Evolutionary conservation across 1,140 invertebrate species (phyloP).

Genomic region (Halesus radiatus): DNA sequence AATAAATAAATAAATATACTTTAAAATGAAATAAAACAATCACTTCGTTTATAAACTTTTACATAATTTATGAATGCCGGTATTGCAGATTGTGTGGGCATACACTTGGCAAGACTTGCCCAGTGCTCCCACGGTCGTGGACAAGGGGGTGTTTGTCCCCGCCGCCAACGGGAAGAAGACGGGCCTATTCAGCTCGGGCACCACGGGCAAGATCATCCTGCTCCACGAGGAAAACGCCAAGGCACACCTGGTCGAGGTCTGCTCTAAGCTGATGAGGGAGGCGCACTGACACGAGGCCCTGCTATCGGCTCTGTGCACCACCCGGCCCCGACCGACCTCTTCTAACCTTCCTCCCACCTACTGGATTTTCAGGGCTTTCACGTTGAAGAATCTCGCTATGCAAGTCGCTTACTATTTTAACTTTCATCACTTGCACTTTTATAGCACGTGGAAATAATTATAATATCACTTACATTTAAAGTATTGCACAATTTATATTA

Average conservation of each 20-base stretch:
- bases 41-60: too few relatives aligned
- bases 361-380: conserved; percentile 5
- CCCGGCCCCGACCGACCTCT: background rate
- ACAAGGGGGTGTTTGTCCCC: conserved; percentile 66
- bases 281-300: conserved; percentile 66
- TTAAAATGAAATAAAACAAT: too few relatives aligned
- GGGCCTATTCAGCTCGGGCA: conserved; percentile 65
- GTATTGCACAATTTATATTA: too few relatives aligned
- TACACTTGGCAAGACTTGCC: conserved; percentile 68
- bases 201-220: conserved; percentile 62
- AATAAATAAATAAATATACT: too few relatives aligned
- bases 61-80: too few relatives aligned
- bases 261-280: conserved; percentile 63
- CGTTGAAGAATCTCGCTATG: conserved; percentile 58
- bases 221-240: conserved; percentile 66
- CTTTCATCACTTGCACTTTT: conserved; percentile 63
- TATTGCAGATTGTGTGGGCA: conserved; percentile 65
- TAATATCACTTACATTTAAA: too few relatives aligned
- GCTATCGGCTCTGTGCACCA: conserved; percentile 61
- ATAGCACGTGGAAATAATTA: conserved; percentile 8
- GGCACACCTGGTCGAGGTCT: conserved; percentile 63
- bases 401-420: conserved; percentile 65
- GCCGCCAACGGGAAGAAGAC: conserved; percentile 62
- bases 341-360: background rate
- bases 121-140: conserved; percentile 63